Base-by-base conservation (phyloP, 2,797 vertebrate species). In the Gallinago stenura region DNA sequence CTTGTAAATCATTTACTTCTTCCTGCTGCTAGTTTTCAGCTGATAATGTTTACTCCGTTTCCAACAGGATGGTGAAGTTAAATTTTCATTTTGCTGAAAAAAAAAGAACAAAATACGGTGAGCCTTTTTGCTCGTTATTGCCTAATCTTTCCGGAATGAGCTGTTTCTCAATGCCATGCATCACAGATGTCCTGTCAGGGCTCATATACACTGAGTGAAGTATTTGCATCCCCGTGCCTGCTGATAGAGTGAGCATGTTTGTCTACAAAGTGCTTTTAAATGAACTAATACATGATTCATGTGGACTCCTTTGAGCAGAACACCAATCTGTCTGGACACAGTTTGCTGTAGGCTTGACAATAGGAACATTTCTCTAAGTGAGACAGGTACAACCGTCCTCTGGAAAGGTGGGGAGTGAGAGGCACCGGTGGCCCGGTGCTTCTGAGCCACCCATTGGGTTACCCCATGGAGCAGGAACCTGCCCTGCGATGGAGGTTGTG, bases 271-370 rank as follows among this genome's bases (percentile, higher is more conserved):
- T 97, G 97, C 94, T 98, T 98, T 98, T 98, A 98, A 98, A 98
- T 97, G 97, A 98, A 97, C 94, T 97, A 97, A 98, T 98, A 87
- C 97, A 97, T 98, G 98, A 98, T 98, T 98, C 98, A 98, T 98
- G 97, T 7, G 86, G 68, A 92, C 92, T 95, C 93, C 96, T 98
- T 97, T 97, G 97, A 98, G 97, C 97, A 95, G 80, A 92, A 96
- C 75, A 95, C 94, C 91, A 94, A 97, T 97, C 97, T 96, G 92
- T 97, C 96, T 91, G 95, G 96, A 96, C 95, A 94, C 68, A 91
- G 88, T 97, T 96, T 91, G 93, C 94, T 97, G 89, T 97, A 95
- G 96, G 97, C 95, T 97, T 89, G 95, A 97, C 96, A 96, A 94
- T 88, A 91, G 95, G 92, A 97, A 87, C 94, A 87, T 95, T 97